Evolutionary conservation across 2,888 invertebrate genomes (phyloP), one percentile per base, ranked within the genome.

Genomic region (Dolomedes plantarius): DNA sequence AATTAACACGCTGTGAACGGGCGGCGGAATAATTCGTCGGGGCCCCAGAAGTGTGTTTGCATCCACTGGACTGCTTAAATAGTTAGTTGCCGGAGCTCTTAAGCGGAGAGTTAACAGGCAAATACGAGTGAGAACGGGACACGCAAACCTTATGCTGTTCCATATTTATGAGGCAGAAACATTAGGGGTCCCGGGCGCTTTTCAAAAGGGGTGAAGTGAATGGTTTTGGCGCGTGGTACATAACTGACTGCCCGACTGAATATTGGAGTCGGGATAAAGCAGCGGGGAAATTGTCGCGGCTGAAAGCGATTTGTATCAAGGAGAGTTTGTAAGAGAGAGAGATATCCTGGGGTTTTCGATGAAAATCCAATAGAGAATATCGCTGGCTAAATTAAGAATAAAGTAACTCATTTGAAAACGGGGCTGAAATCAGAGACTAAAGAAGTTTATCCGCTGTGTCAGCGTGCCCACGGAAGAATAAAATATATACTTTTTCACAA

Each of bases 101-200:
- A 31, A 27, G 71, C 28, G 76, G 77, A 67, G 67, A 77, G 50
- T 77, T 77, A 67, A 77, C 67, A 29, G 46, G 68, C 19, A 62
- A 27, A 56, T 3, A 56, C 23, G 16, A 19, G n/a, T 19, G n/a
- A 16, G n/a, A 50, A 16, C 16, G 28, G 62, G 23, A 23, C 62
- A 13, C n/a, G 62, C 62, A 1, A 19, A 56, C 56, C 46, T 23
- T 56, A 56, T 23, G 56, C 56, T 56, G 56, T 23, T 82, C 56
- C 75, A 82, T 82, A 82, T 82, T 82, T 82, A 82, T 82, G 75
- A 82, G 75, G 69, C 36, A 46, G 81, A 74, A 74, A 67, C 62
- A 50, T 72, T 68, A 39, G 50, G 36, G 41, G 76, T 50, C 68
- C n/a, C 29, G 31, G 13, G 29, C 23, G 28, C 46, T 46, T 62